Conservation (phyloP, 2,113 vertebrate genomes). For the Terrapene triunguis region DNA sequence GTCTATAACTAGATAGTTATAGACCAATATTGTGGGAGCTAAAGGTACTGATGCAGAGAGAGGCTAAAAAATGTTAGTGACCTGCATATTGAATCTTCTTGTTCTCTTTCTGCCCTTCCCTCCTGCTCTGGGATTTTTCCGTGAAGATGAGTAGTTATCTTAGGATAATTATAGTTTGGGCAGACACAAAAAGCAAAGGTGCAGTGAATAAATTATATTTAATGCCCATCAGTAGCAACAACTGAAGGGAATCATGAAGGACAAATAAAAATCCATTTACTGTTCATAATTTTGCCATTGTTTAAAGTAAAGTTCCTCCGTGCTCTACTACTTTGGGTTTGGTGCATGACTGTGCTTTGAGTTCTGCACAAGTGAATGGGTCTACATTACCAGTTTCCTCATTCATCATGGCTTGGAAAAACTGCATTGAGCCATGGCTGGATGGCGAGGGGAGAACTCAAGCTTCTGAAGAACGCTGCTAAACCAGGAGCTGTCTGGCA, state of each 20-base stretch:
- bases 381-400: neutral
- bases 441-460: too few species aligned
- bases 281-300: neutral
- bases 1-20: neutral
- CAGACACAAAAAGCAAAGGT: neutral
- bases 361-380: neutral
- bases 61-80: neutral
- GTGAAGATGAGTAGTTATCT: neutral
- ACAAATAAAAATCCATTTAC: neutral
- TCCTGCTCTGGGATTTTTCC: neutral
- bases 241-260: neutral
- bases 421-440: neutral
- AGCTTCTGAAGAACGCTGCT: neutral
- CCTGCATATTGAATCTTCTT: neutral
- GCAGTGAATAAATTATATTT: neutral
- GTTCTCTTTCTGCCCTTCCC: neutral
- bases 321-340: neutral
- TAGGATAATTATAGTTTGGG: neutral
- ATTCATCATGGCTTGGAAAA: neutral
- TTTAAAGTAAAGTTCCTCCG: neutral
- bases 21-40: neutral
- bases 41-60: neutral
- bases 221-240: neutral
- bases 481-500: neutral
- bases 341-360: neutral